Percentiles rank a stretch among this genome's conserved stretches.
Evolutionary conservation across 2,888 invertebrate genomes (phyloP).

Genomic region (Caenorhabditis sp.): DNA sequence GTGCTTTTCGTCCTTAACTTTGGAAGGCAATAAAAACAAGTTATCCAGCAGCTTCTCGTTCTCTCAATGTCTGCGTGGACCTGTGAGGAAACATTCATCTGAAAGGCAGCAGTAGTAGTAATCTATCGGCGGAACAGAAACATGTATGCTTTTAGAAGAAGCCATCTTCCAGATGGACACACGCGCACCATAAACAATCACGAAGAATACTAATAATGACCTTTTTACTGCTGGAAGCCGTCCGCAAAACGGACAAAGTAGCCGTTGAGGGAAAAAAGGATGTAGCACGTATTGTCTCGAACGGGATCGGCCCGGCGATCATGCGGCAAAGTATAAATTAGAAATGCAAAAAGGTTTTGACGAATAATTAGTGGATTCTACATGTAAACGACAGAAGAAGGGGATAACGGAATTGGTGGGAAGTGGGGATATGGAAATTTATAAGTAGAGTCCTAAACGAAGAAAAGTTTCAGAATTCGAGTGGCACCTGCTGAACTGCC

Average conservation of each 20-base stretch:
- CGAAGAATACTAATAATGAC: slow-evolving; percentile 47
- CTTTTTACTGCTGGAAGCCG: slow-evolving; percentile 41
- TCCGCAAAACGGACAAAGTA: slow-evolving; percentile 46
- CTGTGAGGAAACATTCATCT: slow-evolving; percentile 29
- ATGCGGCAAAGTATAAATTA: slow-evolving; percentile 29
- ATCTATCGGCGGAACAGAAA: slow-evolving; percentile 25
- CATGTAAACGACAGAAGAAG: slow-evolving; percentile 28
- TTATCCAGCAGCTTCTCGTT: not conserved
- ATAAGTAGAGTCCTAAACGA: no score
- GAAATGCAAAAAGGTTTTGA: slow-evolving; percentile 10
- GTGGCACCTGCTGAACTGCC: slow-evolving; percentile 23
- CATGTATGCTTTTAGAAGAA: slow-evolving; percentile 38
- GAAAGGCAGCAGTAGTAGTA: slow-evolving; percentile 5
- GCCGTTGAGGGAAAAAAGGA: slow-evolving; percentile 7
- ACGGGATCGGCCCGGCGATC: slow-evolving; percentile 11
- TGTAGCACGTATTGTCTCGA: slow-evolving; percentile 45
- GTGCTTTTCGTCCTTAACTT: not conserved
- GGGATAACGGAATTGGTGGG: slow-evolving; percentile 17
- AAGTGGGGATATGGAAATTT: slow-evolving; percentile 8
- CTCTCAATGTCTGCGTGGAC: not conserved
- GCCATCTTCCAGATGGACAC: slow-evolving; percentile 14
- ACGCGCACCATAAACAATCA: slow-evolving; percentile 52
- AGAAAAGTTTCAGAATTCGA: slow-evolving; percentile 39
- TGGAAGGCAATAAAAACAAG: slow-evolving; percentile 19
- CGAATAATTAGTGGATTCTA: slow-evolving; percentile 43